Conservation (phyloP, 2,888 invertebrate species). For the Eupithecia subumbrata region DNA sequence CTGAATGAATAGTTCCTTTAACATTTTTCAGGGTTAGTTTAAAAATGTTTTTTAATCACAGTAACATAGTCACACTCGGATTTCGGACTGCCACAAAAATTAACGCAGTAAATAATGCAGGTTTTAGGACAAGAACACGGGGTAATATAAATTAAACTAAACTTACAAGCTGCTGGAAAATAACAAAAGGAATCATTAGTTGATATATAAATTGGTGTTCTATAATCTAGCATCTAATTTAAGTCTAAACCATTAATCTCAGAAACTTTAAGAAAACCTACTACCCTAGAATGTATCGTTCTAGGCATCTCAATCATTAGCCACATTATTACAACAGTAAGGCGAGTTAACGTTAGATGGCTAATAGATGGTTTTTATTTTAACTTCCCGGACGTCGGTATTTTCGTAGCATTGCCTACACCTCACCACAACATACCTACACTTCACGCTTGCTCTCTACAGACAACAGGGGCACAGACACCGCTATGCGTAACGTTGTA, state of each 20-base stretch:
- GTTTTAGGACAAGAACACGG: not conserved
- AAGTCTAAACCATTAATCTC: no score
- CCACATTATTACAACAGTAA: no score
- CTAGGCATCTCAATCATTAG: no score
- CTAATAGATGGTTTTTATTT: no score
- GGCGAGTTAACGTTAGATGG: no score
- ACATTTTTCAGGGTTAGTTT: not conserved
- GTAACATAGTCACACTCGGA: not conserved
- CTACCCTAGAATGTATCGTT: no score
- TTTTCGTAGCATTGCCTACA: no score
- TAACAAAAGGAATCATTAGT: not conserved
- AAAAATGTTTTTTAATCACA: not conserved
- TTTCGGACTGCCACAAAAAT: not conserved
- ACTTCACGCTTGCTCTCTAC: conserved; percentile 93
- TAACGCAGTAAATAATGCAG: not conserved
- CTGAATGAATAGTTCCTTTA: not conserved
- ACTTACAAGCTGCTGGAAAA: conserved; percentile 18
- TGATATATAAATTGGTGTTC: not conserved
- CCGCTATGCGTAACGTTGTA: no score
- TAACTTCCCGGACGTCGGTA: no score
- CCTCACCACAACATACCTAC: no score
- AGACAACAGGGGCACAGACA: conserved; percentile 86
- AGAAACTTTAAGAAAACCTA: no score
- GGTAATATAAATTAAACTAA: not conserved
- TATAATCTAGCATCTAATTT: no score